Evolutionary conservation across 2,888 invertebrate genomes (phyloP), one percentile per base, ranked within the genome.

Genomic region (Morpho helenor): DNA sequence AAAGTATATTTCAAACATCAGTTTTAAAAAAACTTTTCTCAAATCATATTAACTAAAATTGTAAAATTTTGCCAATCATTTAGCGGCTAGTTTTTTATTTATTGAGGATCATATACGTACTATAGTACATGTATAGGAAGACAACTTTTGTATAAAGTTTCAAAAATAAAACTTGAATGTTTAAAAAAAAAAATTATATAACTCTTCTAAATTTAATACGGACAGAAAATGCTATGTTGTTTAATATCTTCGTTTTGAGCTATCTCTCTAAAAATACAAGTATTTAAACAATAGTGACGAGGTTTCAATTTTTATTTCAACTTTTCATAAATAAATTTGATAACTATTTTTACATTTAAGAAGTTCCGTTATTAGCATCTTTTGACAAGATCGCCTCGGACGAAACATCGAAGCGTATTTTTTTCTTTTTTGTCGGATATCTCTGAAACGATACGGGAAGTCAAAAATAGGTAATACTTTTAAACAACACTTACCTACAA

Each of bases 401-500:
- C 7, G 87, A 87, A 51, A 83, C 86, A 66, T 89, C 88, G 68
- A 89, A 89, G n/a, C 84, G 79, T 73, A 89, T 82, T 64, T 74
- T 80, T 85, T 87, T 87, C 84, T 87, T 88, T 80, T 77, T 86
- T 44, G 73, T 76, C 7, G 73, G 65, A 69, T 75, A 71, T 80
- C 81, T 88, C 89, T 88, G 82, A 60, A 86, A 84, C 58, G 61
- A 57, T 23, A 66, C 42, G 4, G 39, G 31, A 54, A 51, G 8
- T 57, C 47, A 50, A 6, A 52, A 59, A 49, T 39, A 50, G 49
- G 44, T 7, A 48, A 39, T 41, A 52, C 7, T 40, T 41, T 6
- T 43, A 5, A 43, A 43, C 42, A 43, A 3, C 9, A 43, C 42
- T 9, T 9, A 43, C 42, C 42, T 43, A 43, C 9, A 9, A 9